Percentiles rank a stretch among this genome's conserved stretches.
Evolutionary conservation across 2,888 invertebrate species (phyloP).

Genomic region (Hydropsyche betteni): DNA sequence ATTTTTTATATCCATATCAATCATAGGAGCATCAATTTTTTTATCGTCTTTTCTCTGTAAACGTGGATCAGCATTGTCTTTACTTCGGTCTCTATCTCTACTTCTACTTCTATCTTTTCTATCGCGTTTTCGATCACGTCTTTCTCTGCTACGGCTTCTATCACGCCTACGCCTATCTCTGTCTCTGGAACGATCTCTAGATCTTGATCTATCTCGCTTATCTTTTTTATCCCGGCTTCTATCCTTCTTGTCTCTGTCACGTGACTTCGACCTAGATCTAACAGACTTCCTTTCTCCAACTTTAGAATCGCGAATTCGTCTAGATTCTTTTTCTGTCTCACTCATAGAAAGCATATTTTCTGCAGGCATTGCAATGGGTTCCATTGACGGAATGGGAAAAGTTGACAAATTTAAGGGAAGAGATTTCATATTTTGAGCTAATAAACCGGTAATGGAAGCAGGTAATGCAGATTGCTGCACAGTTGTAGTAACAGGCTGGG

Average conservation of each 20-base stretch:
- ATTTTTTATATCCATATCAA: constrained; percentile 14
- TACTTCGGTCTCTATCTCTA: constrained; percentile 63
- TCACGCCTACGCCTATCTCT: constrained; percentile 69
- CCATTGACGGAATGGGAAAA: constrained; percentile 54
- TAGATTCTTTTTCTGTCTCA: constrained; percentile 48
- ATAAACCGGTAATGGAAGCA: constrained; percentile 42
- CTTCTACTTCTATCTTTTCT: constrained; percentile 67
- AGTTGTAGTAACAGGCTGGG: constrained; percentile 53
- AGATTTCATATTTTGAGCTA: constrained; percentile 24
- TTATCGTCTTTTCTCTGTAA: constrained; percentile 58
- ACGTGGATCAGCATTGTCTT: constrained; percentile 65
- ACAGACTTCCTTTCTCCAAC: constrained; percentile 52
- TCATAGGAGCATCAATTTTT: constrained; percentile 55
- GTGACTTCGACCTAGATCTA: constrained; percentile 54
- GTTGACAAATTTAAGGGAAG: constrained; percentile 52
- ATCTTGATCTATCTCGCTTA: constrained; percentile 63
- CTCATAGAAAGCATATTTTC: constrained; percentile 48
- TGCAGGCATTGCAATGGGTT: constrained; percentile 54
- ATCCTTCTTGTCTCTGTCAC: constrained; percentile 59
- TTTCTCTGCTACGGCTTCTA: constrained; percentile 66
- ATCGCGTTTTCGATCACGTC: constrained; percentile 61
- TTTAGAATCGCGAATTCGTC: constrained; percentile 41
- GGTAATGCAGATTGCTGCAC: constrained; percentile 45
- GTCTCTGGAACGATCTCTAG: constrained; percentile 62
- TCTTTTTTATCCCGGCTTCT: constrained; percentile 60